These are phyloP conservation scores for Pandemis corylana DNA, from an alignment of 2,888 invertebrate species.

Conservation along the genomic window DNA sequence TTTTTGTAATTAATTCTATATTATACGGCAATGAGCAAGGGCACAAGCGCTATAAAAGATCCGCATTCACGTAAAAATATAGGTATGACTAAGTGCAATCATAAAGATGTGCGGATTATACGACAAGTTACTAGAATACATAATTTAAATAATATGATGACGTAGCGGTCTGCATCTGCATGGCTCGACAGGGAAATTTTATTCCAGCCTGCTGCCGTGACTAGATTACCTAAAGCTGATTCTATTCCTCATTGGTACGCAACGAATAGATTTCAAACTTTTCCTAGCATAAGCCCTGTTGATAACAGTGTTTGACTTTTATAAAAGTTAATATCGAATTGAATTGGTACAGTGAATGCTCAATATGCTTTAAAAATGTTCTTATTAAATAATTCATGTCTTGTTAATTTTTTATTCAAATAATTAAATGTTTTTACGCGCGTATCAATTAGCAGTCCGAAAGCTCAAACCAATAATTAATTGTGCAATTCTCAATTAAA, in stretches of 20 bases:
- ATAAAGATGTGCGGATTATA: slow-evolving; percentile 42
- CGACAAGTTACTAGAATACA: slow-evolving; percentile 34
- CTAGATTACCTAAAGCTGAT: slow-evolving; percentile 28
- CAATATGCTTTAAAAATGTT: not conserved
- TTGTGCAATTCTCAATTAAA: not conserved
- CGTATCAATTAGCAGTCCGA: not conserved
- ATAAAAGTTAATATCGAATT: not conserved
- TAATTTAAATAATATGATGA: slow-evolving; percentile 39
- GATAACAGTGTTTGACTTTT: not conserved
- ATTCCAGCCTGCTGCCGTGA: slow-evolving; percentile 27
- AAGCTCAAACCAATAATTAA: not conserved
- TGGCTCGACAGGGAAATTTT: slow-evolving; percentile 30
- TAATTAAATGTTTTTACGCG: not conserved
- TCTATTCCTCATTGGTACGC: not conserved
- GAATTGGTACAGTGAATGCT: no score
- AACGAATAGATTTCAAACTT: not conserved
- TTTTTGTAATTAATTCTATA: slow-evolving; percentile 51
- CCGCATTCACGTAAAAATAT: slow-evolving; percentile 52
- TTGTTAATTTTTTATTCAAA: not conserved
- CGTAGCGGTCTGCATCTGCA: slow-evolving; percentile 8
- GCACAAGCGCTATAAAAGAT: slow-evolving; percentile 50
- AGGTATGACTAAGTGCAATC: slow-evolving; percentile 48
- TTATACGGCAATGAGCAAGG: slow-evolving; percentile 53
- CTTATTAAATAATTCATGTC: not conserved
- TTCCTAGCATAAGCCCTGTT: no score